Conservation (phyloP, 1,140 invertebrate species). For the Trichonephila inaurata region DNA sequence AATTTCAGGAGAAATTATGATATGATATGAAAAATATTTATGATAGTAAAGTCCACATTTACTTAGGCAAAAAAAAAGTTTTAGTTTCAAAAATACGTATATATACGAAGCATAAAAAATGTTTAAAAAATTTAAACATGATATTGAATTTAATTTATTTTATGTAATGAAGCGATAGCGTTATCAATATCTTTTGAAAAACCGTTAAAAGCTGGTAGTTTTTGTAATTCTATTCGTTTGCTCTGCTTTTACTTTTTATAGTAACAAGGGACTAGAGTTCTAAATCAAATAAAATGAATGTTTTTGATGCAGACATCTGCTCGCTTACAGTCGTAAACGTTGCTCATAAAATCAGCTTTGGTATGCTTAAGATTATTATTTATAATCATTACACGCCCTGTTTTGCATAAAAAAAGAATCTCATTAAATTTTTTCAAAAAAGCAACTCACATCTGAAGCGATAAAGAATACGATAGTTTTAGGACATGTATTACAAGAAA, state of each 20-base stretch:
- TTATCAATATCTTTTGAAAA: background rate
- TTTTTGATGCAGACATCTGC: background rate
- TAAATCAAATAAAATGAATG: conserved; percentile 47
- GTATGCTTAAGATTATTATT: conserved; percentile 36
- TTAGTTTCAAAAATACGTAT: too few species aligned
- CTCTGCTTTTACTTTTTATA: background rate
- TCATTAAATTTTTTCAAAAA: conserved; percentile 26
- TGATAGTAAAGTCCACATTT: too few species aligned
- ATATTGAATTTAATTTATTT: background rate
- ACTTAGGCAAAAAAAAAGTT: too few species aligned
- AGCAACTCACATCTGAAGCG: background rate
- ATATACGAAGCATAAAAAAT: too few species aligned
- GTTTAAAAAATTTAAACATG: too few species aligned
- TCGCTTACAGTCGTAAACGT: conserved; percentile 1
- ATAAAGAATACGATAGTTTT: conserved; percentile 21
- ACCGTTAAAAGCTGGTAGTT: background rate
- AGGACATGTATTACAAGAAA: background rate
- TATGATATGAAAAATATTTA: too few species aligned
- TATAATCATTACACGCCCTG: background rate
- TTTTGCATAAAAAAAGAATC: background rate
- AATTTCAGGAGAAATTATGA: too few species aligned
- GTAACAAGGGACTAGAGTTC: background rate
- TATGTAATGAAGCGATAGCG: background rate
- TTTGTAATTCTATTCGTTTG: background rate
- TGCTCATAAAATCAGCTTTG: conserved; percentile 9